These are phyloP conservation scores for Varanus salvator DNA, from an alignment of 2,113 vertebrate genomes.

Conservation along the genomic window DNA sequence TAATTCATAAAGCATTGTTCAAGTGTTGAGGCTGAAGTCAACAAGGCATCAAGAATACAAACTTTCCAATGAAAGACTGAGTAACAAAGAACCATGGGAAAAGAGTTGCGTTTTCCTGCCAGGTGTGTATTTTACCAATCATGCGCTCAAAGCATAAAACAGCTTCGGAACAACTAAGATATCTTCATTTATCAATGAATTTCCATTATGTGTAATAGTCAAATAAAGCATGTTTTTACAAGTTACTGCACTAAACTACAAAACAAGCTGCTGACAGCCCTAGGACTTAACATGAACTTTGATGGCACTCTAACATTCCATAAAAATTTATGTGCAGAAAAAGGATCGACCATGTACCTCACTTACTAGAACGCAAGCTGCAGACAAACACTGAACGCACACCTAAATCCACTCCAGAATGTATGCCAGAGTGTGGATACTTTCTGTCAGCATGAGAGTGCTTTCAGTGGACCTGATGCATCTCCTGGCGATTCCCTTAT, in stretches of 20 bases:
- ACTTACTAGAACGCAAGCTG: background rate
- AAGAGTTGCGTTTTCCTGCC: background rate
- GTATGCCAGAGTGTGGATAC: background rate
- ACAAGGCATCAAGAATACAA: background rate
- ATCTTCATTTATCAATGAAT: background rate
- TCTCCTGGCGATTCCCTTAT: background rate
- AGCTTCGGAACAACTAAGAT: background rate
- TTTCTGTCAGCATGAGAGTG: background rate
- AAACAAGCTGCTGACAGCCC: background rate
- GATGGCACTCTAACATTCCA: background rate
- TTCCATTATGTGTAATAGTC: background rate
- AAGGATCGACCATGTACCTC: background rate
- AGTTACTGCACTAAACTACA: background rate
- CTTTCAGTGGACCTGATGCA: background rate
- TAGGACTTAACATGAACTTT: background rate
- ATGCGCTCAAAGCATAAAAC: background rate
- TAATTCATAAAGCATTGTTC: background rate
- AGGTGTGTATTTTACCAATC: background rate
- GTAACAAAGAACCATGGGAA: background rate
- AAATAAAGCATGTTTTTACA: constrained; percentile 15
- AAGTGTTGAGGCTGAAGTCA: background rate
- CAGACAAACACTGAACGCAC: background rate
- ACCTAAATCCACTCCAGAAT: background rate
- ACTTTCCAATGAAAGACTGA: background rate
- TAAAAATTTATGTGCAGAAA: background rate